Conservation (phyloP, 2,797 vertebrate species). For the Malacoraja senta region DNA sequence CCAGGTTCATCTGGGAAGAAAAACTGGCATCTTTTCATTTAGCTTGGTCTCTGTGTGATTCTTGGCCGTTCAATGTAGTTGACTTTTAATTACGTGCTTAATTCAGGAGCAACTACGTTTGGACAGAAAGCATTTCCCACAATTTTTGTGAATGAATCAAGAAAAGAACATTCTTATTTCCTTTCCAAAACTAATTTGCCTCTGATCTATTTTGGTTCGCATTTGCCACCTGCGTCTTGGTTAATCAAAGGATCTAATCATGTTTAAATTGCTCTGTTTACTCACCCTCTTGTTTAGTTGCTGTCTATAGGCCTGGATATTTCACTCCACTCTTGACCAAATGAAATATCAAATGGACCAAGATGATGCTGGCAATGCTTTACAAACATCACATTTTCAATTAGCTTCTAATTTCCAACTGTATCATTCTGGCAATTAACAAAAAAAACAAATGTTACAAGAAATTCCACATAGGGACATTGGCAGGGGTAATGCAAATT, state of each 20-base stretch:
- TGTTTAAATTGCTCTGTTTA: not conserved
- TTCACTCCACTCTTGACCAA: not conserved
- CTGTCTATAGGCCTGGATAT: not conserved
- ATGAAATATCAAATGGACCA: not conserved
- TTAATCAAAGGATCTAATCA: not conserved
- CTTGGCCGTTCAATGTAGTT: too few relatives aligned
- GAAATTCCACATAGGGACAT: not conserved
- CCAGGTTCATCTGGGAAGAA: too few relatives aligned
- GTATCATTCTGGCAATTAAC: not conserved
- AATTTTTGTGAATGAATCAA: too few relatives aligned
- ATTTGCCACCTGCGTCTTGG: not conserved
- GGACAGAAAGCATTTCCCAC: too few relatives aligned
- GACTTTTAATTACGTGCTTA: too few relatives aligned
- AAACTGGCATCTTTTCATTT: too few relatives aligned
- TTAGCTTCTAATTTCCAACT: not conserved
- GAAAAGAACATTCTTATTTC: not conserved
- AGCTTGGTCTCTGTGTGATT: too few relatives aligned
- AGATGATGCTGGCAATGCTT: not conserved
- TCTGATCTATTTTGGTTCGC: not conserved
- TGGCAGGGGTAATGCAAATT: not conserved
- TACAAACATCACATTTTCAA: not conserved
- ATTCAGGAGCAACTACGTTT: too few relatives aligned
- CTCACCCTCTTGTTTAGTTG: not conserved
- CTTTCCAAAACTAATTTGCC: not conserved
- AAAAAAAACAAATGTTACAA: slow-evolving; percentile 8